phyloP scores from a whole-genome alignment of 2,113 vertebrate species.

The Grammomys surdaster region DNA sequence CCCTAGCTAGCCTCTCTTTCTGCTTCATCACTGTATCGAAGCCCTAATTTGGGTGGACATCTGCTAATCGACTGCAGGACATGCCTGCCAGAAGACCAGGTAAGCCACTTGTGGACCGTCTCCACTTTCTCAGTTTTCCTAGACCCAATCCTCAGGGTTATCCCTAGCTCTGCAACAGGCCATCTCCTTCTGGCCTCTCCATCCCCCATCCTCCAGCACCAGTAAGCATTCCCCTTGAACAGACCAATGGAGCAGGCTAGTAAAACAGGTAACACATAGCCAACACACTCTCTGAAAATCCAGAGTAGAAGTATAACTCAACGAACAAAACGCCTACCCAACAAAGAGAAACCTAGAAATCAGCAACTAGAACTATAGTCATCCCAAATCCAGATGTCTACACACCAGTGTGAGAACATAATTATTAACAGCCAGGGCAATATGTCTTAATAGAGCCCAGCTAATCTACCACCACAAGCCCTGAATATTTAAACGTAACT shows the following conservation, averaged over 20 bases:
- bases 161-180: neutral
- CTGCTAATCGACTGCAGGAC: neutral
- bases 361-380: neutral
- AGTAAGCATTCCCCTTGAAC: neutral
- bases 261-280: neutral
- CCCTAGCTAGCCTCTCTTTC: neutral
- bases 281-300: neutral
- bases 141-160: neutral
- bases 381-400: neutral
- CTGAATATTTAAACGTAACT: neutral
- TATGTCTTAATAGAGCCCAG: neutral
- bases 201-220: neutral
- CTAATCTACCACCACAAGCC: neutral
- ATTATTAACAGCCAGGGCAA: neutral
- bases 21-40: neutral
- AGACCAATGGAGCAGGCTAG: neutral
- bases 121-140: neutral
- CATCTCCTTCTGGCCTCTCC: neutral
- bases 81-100: neutral
- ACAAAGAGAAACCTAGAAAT: neutral
- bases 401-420: neutral
- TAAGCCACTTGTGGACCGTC: neutral
- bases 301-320: neutral
- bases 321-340: neutral
- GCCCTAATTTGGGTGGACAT: neutral